Conservation (phyloP, 2,888 invertebrate genomes). For the Rhodophaea formosa region DNA sequence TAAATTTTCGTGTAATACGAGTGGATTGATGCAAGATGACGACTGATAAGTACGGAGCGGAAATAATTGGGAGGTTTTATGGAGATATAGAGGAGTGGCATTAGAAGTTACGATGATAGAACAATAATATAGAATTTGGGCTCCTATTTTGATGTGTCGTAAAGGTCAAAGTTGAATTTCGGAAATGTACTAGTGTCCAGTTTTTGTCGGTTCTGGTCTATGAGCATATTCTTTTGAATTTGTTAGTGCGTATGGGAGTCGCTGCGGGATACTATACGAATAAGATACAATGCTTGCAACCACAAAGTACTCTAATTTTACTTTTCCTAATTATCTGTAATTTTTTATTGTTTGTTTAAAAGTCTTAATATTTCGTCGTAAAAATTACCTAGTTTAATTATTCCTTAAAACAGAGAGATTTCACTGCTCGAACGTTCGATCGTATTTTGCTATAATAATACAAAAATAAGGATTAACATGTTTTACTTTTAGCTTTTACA, state of each 20-base stretch:
- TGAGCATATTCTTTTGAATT: not conserved
- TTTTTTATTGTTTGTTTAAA: no score
- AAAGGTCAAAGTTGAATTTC: not conserved
- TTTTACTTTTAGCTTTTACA: no score
- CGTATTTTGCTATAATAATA: no score
- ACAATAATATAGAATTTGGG: slow-evolving; percentile 16
- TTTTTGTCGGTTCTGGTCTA: not conserved
- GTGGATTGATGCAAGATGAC: slow-evolving; percentile 66
- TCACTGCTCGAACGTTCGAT: no score
- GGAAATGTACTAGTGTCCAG: not conserved
- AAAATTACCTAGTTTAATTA: no score
- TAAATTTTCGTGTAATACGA: slow-evolving; percentile 73
- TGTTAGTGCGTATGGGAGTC: not conserved
- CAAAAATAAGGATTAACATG: no score
- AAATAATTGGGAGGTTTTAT: slow-evolving; percentile 71
- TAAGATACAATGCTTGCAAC: no score
- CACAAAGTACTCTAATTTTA: no score
- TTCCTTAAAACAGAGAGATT: no score
- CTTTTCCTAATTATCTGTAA: no score
- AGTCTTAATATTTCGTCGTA: no score
- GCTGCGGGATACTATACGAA: no score
- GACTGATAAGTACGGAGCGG: slow-evolving; percentile 61
- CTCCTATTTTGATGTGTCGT: not conserved
- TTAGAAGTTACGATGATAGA: slow-evolving; percentile 21
- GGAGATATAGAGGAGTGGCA: slow-evolving; percentile 44